A percentile compares a stretch with the other conserved stretches of the same genome.
Conservation (phyloP, 1,140 invertebrate species). For the Lysiphlebus fabarum region DNA sequence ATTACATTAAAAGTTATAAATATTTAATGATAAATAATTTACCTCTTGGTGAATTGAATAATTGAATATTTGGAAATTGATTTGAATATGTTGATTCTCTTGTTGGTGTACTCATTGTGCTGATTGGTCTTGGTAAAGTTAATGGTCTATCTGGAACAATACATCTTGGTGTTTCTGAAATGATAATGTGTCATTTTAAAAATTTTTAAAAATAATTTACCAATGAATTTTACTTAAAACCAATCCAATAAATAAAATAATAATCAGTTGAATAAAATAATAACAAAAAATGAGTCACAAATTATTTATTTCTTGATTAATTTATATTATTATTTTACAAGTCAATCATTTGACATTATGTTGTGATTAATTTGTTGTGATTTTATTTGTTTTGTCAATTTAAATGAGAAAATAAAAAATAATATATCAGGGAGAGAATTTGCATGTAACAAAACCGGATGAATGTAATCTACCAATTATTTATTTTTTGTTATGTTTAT, state of each 20-base stretch:
- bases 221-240: too few species aligned
- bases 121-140: slow-evolving; percentile 13
- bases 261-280: too few species aligned
- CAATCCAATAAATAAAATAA: too few species aligned
- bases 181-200: too few species aligned
- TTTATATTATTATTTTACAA: too few species aligned
- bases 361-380: neutral
- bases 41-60: slow-evolving; percentile 45
- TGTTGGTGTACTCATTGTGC: slow-evolving; percentile 4
- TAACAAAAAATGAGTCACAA: too few species aligned
- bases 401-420: slow-evolving; percentile 20
- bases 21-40: slow-evolving; percentile 9
- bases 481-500: slow-evolving; percentile 15
- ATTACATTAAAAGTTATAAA: too few species aligned
- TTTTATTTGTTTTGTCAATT: neutral
- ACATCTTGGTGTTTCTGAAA: slow-evolving; percentile 36
- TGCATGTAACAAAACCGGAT: slow-evolving; percentile 16
- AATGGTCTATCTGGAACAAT: slow-evolving; percentile 22
- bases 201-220: too few species aligned
- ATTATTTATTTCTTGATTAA: too few species aligned
- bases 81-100: slow-evolving; percentile 30
- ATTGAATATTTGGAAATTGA: slow-evolving; percentile 45
- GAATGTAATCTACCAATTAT: slow-evolving; percentile 27
- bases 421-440: slow-evolving; percentile 26
- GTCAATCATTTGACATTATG: neutral